Evolutionary conservation across 1,140 invertebrate genomes (phyloP).

Genomic region (Sinella curviseta): DNA sequence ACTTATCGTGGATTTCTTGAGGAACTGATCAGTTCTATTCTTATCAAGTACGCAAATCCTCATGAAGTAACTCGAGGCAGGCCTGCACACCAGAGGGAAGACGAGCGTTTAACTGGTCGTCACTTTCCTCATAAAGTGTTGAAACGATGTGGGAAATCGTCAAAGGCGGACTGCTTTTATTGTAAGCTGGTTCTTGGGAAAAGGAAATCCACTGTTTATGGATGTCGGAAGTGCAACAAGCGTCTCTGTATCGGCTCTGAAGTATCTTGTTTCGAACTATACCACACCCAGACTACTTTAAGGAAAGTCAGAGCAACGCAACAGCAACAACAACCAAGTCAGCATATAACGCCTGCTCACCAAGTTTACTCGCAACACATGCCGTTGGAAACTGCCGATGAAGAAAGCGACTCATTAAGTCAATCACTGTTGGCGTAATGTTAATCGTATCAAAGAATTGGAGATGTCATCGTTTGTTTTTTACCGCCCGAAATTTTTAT

Average conservation of each 20-base stretch:
- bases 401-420: too few species aligned
- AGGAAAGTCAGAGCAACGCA: background rate
- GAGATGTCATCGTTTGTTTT: too few species aligned
- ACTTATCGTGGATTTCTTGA: background rate
- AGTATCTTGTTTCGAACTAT: background rate
- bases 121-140: background rate
- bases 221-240: background rate
- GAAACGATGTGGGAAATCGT: background rate
- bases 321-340: too few species aligned
- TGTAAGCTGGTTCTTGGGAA: background rate
- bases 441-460: too few species aligned
- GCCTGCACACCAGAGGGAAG: background rate
- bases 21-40: background rate
- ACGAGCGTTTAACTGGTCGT: background rate
- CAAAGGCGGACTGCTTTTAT: background rate
- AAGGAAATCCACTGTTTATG: background rate
- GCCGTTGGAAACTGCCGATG: too few species aligned
- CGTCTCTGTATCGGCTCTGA: background rate
- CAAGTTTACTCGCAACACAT: background rate
- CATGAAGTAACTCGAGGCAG: background rate
- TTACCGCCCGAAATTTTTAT: too few species aligned
- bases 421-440: too few species aligned
- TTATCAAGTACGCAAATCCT: background rate
- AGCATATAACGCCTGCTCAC: too few species aligned
- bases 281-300: background rate